phyloP scores from a whole-genome alignment of 2,113 vertebrate genomes.

The Pseudopipra pipra region DNA sequence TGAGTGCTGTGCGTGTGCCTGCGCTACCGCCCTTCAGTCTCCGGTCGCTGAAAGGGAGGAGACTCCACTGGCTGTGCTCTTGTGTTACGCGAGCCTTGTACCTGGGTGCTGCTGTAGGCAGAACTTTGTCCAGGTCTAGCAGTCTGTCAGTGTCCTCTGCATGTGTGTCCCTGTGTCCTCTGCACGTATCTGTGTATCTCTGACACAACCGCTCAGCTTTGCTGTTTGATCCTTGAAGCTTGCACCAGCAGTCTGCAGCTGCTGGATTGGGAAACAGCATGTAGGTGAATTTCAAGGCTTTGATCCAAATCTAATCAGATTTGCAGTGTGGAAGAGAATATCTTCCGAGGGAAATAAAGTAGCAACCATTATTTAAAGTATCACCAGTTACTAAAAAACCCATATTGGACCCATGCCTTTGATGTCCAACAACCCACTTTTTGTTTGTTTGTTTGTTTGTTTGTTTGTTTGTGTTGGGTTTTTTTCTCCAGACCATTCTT shows the following conservation, averaged over 20 bases:
- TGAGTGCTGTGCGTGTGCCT: background rate
- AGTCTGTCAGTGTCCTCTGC: background rate
- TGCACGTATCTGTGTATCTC: rapidly evolving
- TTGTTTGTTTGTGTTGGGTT: background rate
- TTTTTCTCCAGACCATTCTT: background rate
- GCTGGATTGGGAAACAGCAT: background rate
- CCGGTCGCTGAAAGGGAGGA: background rate
- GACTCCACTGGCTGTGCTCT: background rate
- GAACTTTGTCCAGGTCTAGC: background rate
- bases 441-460: background rate
- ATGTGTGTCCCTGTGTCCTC: background rate
- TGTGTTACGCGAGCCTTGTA: background rate
- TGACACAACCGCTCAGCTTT: background rate
- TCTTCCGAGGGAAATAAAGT: background rate
- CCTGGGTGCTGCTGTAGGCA: background rate
- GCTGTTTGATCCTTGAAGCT: background rate
- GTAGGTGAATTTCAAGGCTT: background rate
- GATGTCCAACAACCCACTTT: background rate
- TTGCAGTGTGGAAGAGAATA: background rate
- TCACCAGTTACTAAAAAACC: background rate
- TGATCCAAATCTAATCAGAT: background rate
- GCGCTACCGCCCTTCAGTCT: rapidly evolving
- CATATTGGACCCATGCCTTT: background rate
- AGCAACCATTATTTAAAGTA: background rate
- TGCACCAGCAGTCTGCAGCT: background rate